These are phyloP conservation scores for Rafetus swinhoei DNA, from an alignment of 2,113 vertebrate species.

Conservation along the genomic window DNA sequence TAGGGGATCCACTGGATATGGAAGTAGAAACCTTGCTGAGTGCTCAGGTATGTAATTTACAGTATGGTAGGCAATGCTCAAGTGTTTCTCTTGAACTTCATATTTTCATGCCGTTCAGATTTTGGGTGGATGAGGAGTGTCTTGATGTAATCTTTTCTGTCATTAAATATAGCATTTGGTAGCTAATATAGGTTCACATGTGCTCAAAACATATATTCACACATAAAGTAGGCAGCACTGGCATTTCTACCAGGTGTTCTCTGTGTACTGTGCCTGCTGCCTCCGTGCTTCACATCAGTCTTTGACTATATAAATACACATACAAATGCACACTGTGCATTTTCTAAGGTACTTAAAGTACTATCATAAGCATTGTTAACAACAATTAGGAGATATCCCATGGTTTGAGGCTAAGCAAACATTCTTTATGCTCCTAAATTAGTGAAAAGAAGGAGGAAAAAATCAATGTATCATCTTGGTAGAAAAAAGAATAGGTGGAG, in stretches of 20 bases:
- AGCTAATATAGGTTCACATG: not conserved
- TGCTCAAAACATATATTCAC: too few species aligned
- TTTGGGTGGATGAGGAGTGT: not conserved
- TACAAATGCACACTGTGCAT: fast-evolving
- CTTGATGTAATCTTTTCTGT: too few species aligned
- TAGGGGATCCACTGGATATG: not conserved
- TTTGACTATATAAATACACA: not conserved
- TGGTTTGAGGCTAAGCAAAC: not conserved
- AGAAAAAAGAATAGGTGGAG: not conserved
- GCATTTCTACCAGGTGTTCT: not conserved
- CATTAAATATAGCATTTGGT: not conserved
- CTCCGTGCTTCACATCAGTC: not conserved
- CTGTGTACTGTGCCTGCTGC: not conserved
- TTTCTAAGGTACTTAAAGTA: not conserved
- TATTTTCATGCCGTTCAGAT: not conserved
- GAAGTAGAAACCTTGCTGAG: not conserved
- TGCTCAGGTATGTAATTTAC: not conserved
- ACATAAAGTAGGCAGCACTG: not conserved
- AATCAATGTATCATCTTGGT: not conserved
- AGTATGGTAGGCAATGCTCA: not conserved
- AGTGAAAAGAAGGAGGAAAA: not conserved
- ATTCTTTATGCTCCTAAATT: not conserved
- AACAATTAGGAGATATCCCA: constrained; percentile 9
- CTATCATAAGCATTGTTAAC: not conserved
- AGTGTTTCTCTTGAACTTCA: not conserved